Percentiles rank a stretch among this genome's conserved stretches.
Conservation (phyloP, 2,888 invertebrate genomes). For the Hybos culiciformis region DNA sequence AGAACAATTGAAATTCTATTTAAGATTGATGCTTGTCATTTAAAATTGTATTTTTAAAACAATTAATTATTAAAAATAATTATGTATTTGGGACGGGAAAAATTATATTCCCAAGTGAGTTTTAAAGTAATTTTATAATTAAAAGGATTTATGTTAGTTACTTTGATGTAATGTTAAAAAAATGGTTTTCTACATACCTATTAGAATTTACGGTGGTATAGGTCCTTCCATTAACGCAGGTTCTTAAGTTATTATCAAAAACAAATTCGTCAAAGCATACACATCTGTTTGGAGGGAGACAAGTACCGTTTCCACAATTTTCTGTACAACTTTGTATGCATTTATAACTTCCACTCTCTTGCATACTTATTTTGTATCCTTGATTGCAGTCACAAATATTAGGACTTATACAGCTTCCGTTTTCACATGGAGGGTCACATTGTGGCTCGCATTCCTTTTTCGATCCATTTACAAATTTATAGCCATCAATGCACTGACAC, state of each 20-base stretch:
- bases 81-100: neutral
- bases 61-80: no score
- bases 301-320: constrained; percentile 12
- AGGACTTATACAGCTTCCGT: constrained; percentile 33
- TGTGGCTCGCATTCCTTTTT: constrained; percentile 26
- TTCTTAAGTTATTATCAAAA: neutral
- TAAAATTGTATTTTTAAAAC: no score
- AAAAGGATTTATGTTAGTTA: neutral
- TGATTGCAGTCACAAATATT: constrained; percentile 32
- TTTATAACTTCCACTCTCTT: constrained; percentile 15
- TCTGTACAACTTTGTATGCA: neutral
- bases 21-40: no score
- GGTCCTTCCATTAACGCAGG: constrained; percentile 20
- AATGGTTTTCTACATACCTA: neutral
- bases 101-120: neutral
- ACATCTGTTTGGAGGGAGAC: constrained; percentile 1
- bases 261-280: neutral
- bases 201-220: constrained; percentile 20
- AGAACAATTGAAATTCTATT: no score
- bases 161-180: neutral
- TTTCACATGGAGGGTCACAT: constrained; percentile 26
- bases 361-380: constrained; percentile 23
- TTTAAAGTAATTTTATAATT: neutral
- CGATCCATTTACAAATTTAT: constrained; percentile 23
- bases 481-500: constrained; percentile 38